A percentile compares a stretch with the other conserved stretches of the same genome.
phyloP scores from a whole-genome alignment of 2,797 vertebrate species.

The Hydrocynus forskahlii region DNA sequence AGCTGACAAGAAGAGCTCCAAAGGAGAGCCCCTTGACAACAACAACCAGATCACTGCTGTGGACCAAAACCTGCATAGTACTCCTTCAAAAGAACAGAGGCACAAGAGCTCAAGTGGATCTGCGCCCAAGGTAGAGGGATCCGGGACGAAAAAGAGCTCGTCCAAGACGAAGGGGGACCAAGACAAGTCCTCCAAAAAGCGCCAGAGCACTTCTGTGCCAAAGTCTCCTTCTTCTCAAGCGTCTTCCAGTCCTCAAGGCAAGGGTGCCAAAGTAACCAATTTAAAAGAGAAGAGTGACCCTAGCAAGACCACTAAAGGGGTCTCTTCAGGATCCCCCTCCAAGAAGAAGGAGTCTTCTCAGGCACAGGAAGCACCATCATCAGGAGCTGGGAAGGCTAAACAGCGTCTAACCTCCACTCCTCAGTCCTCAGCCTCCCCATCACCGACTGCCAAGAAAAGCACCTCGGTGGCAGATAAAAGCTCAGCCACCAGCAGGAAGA shows the following conservation, averaged over 20 bases:
- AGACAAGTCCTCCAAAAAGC: slow-evolving; percentile 83
- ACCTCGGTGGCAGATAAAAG: slow-evolving; percentile 66
- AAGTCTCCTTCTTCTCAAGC: slow-evolving; percentile 76
- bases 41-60: slow-evolving; percentile 93
- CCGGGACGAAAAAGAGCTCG: slow-evolving; percentile 73
- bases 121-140: slow-evolving; percentile 75
- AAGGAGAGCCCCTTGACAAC: slow-evolving; percentile 87
- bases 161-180: slow-evolving; percentile 77
- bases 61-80: slow-evolving; percentile 88
- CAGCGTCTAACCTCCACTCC: slow-evolving; percentile 75
- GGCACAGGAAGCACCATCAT: slow-evolving; percentile 50
- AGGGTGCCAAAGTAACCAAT: slow-evolving; percentile 81
- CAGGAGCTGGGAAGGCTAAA: slow-evolving; percentile 77
- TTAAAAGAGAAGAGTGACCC: slow-evolving; percentile 81
- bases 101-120: slow-evolving; percentile 74
- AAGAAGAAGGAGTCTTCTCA: slow-evolving; percentile 79
- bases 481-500: slow-evolving; percentile 74
- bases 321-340: slow-evolving; percentile 77
- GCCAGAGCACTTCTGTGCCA: slow-evolving; percentile 76
- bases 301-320: slow-evolving; percentile 79
- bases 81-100: slow-evolving; percentile 87
- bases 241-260: slow-evolving; percentile 79
- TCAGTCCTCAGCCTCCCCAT: slow-evolving; percentile 78
- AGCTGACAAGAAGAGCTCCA: slow-evolving; percentile 76
- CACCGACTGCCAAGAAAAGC: slow-evolving; percentile 76